A percentile compares a stretch with the other conserved stretches of the same genome.
Conservation (phyloP, 1,140 invertebrate species). For the Magallana ariakensis region DNA sequence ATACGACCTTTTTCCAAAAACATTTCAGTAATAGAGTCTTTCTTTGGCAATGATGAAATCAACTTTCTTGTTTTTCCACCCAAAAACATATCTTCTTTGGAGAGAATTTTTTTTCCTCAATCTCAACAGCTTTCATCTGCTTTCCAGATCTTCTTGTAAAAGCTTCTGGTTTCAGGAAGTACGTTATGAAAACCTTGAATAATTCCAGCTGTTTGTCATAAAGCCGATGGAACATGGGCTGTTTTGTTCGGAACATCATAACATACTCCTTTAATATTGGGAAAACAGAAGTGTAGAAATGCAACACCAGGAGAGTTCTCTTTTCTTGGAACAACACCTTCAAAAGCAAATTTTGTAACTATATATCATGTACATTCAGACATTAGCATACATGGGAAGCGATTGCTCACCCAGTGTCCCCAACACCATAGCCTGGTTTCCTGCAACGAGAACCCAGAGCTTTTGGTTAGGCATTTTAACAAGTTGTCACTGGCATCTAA, state of each 20-base stretch:
- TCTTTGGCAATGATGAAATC: not conserved
- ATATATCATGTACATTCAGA: slow-evolving; percentile 1
- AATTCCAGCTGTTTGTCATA: slow-evolving; percentile 56
- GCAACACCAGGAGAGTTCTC: slow-evolving; percentile 47
- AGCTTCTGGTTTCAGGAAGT: slow-evolving; percentile 57
- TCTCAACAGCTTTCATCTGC: not conserved
- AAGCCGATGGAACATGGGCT: slow-evolving; percentile 58
- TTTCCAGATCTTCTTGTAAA: slow-evolving; percentile 32
- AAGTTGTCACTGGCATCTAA: slow-evolving; percentile 17
- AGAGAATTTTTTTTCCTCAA: slow-evolving; percentile 19
- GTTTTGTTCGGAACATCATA: slow-evolving; percentile 55
- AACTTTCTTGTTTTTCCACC: slow-evolving; percentile 36
- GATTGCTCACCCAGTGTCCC: slow-evolving; percentile 12
- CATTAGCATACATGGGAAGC: slow-evolving; percentile 10
- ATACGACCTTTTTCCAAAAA: slow-evolving; percentile 6
- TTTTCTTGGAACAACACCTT: slow-evolving; percentile 40
- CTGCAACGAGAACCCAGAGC: slow-evolving; percentile 25
- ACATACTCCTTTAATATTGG: slow-evolving; percentile 59
- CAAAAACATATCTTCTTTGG: slow-evolving; percentile 49
- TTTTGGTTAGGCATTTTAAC: not conserved
- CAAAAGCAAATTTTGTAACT: not conserved
- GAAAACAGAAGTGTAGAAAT: slow-evolving; percentile 53
- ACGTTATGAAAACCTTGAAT: slow-evolving; percentile 55
- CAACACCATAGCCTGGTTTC: slow-evolving; percentile 3
- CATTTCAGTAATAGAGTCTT: slow-evolving; percentile 29